These are phyloP conservation scores for Acyrthosiphon pisum DNA, from an alignment of 1,140 invertebrate species.

Conservation along the genomic window DNA sequence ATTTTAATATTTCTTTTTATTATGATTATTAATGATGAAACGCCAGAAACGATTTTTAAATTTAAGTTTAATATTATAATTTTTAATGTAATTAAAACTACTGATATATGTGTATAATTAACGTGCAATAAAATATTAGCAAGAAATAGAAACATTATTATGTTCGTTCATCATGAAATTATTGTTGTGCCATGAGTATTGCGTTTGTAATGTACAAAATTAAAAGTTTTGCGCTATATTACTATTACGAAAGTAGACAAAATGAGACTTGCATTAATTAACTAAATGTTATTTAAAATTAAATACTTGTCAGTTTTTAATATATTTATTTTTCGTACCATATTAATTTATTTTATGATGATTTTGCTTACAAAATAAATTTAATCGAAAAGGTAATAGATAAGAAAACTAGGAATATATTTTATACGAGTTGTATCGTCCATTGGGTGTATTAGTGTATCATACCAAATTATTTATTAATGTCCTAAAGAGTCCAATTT, in stretches of 20 bases:
- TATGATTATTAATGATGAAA: neutral
- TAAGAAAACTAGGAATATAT: neutral
- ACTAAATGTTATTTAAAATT: neutral
- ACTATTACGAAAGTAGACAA: neutral
- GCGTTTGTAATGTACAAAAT: neutral
- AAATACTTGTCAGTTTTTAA: neutral
- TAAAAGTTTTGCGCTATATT: neutral
- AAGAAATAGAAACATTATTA: neutral
- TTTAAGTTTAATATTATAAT: neutral
- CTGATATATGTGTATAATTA: neutral
- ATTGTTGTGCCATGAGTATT: neutral
- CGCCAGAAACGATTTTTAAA: neutral
- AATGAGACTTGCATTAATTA: neutral
- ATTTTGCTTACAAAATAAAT: neutral
- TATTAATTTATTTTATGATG: neutral
- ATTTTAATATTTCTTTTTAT: neutral
- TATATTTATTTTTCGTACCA: neutral
- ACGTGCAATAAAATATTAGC: neutral
- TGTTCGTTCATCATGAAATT: neutral
- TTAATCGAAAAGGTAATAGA: neutral
- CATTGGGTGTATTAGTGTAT: neutral
- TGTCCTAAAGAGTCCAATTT: neutral
- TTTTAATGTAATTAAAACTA: neutral
- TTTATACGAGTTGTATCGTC: neutral
- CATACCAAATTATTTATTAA: neutral